Percentiles rank a stretch among this genome's conserved stretches.
Evolutionary conservation across 1,140 invertebrate species (phyloP).

Genomic region (Pentalonia nigronervosa): DNA sequence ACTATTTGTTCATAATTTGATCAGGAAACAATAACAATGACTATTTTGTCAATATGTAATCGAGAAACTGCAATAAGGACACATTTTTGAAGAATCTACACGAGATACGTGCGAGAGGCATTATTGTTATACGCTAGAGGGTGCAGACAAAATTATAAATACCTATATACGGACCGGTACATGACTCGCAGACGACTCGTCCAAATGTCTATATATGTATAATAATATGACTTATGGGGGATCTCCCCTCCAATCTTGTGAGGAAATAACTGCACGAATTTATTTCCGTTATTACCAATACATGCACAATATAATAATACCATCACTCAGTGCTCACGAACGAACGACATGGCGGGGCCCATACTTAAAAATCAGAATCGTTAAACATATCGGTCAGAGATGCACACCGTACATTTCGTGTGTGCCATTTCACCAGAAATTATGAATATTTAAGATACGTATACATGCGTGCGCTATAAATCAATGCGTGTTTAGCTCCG

Average conservation of each 20-base stretch:
- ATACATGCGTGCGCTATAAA: constrained; percentile 5
- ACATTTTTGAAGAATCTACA: background rate
- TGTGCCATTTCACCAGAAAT: background rate
- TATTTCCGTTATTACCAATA: constrained; percentile 8
- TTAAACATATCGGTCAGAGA: constrained; percentile 31
- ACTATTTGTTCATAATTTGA: background rate
- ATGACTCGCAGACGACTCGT: background rate
- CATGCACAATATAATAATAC: background rate
- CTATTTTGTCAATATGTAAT: background rate
- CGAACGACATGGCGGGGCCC: background rate
- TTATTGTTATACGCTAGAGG: background rate
- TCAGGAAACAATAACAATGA: background rate
- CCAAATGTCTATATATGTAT: background rate
- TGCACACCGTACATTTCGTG: background rate
- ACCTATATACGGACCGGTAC: no score
- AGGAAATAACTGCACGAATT: constrained; percentile 4
- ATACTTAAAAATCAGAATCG: background rate
- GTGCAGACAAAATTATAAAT: background rate
- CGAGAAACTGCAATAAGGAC: background rate
- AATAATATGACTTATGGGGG: background rate
- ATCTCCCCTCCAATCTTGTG: background rate
- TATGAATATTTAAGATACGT: background rate
- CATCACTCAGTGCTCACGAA: background rate
- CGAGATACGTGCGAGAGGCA: background rate
- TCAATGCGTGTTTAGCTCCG: background rate